Evolutionary conservation across 1,140 invertebrate genomes (phyloP).

Genomic region (Whitmania pigra): DNA sequence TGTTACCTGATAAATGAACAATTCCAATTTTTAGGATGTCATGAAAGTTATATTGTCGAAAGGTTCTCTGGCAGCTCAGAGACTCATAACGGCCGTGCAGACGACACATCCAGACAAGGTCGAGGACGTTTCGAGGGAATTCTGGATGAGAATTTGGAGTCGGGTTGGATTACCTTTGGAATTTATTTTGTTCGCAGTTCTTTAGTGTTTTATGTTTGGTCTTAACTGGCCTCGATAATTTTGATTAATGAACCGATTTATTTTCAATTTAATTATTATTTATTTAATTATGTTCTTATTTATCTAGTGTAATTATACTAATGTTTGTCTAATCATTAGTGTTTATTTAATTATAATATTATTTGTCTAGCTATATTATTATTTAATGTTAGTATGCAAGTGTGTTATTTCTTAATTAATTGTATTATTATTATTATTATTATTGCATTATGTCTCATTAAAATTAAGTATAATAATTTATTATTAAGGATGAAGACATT

Average conservation of each 20-base stretch:
- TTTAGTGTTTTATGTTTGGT: too few relatives aligned
- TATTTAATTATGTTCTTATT: too few relatives aligned
- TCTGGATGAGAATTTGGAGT: constrained; percentile 39
- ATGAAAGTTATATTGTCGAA: neutral
- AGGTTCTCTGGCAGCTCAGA: constrained; percentile 35
- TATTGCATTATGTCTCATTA: too few relatives aligned
- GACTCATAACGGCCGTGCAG: constrained; percentile 41
- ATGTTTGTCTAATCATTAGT: too few relatives aligned
- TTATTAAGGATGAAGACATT: constrained; percentile 34
- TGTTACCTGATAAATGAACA: neutral
- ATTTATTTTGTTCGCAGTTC: neutral
- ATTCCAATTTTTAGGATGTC: neutral
- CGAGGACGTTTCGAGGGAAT: constrained; percentile 36
- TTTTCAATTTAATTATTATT: too few relatives aligned
- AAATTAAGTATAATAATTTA: too few relatives aligned
- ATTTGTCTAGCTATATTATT: too few relatives aligned
- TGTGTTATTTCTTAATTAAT: too few relatives aligned
- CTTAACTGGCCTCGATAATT: neutral
- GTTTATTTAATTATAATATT: too few relatives aligned
- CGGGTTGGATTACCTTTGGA: constrained; percentile 27
- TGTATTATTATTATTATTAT: constrained; percentile 18
- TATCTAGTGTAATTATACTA: too few relatives aligned
- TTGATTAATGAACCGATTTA: too few relatives aligned
- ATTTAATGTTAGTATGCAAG: too few relatives aligned
- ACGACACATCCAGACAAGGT: constrained; percentile 32